A percentile compares a stretch with the other conserved stretches of the same genome.
phyloP scores from a whole-genome alignment of 2,113 vertebrate species.

The Apteryx mantelli region DNA sequence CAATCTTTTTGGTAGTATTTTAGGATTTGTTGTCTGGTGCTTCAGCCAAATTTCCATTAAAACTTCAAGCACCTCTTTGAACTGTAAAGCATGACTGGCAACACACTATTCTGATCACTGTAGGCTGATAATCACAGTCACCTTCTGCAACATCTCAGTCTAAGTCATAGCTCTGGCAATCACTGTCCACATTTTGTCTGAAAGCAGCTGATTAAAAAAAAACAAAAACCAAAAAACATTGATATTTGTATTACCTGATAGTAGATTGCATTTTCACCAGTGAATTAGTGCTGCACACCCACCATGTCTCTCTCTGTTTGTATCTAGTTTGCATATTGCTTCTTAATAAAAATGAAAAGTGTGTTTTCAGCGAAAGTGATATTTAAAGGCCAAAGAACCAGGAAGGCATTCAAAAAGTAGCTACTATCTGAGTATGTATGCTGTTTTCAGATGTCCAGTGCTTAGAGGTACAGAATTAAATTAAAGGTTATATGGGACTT shows the following conservation, averaged over 20 bases:
- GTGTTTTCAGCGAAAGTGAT: not conserved
- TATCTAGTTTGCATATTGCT: not conserved
- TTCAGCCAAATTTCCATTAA: constrained; percentile 18
- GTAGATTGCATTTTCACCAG: not conserved
- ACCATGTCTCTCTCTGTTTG: not conserved
- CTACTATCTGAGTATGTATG: not conserved
- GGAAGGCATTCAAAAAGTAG: not conserved
- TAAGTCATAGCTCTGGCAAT: not conserved
- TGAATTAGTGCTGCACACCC: not conserved
- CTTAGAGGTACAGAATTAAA: not conserved
- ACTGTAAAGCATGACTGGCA: not conserved
- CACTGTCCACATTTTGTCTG: not conserved
- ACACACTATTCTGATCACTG: not conserved
- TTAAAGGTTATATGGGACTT: constrained; percentile 14
- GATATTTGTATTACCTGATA: not conserved
- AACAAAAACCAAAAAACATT: not conserved
- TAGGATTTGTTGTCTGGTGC: not conserved
- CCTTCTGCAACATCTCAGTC: not conserved
- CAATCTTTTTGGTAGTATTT: not conserved
- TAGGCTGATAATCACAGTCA: not conserved
- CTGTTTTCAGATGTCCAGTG: not conserved
- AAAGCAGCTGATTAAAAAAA: not conserved
- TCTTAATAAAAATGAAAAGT: not conserved
- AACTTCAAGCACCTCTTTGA: not conserved
- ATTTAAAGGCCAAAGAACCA: not conserved